Percentiles rank a stretch among this genome's conserved stretches.
Conservation (phyloP, 1,140 invertebrate genomes). For the Ephestia elutella region DNA sequence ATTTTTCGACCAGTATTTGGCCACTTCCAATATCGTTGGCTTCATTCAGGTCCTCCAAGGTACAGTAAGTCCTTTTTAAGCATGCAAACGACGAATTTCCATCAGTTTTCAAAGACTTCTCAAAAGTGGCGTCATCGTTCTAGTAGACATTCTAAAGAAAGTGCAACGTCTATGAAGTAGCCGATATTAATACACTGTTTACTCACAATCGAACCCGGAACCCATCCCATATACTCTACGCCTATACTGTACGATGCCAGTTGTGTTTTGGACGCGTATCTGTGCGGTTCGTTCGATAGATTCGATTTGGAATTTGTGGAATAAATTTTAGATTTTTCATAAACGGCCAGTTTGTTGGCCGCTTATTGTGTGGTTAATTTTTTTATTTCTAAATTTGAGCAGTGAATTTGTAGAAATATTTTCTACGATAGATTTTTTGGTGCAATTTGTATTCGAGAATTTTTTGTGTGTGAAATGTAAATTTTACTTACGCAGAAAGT, state of each 20-base stretch:
- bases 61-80: no score
- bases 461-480: not conserved
- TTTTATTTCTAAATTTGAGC: not conserved
- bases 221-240: no score
- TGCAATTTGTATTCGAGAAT: not conserved
- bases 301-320: not conserved
- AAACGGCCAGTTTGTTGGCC: no score
- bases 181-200: slow-evolving; percentile 6
- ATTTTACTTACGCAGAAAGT: not conserved
- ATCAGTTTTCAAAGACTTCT: no score
- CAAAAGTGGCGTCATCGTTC: no score
- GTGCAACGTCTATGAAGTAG: not conserved
- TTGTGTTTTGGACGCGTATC: not conserved
- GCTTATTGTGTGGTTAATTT: no score
- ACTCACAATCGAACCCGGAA: slow-evolving; percentile 1
- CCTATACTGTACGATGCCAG: not conserved
- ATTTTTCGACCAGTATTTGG: no score
- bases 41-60: no score
- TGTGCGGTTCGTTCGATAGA: not conserved
- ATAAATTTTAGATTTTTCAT: no score
- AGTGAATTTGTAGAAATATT: not conserved
- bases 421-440: not conserved
- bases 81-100: no score
- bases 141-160: not conserved
- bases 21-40: no score